Conservation (phyloP, 2,888 invertebrate genomes). For the Podotricha telesiphe region DNA sequence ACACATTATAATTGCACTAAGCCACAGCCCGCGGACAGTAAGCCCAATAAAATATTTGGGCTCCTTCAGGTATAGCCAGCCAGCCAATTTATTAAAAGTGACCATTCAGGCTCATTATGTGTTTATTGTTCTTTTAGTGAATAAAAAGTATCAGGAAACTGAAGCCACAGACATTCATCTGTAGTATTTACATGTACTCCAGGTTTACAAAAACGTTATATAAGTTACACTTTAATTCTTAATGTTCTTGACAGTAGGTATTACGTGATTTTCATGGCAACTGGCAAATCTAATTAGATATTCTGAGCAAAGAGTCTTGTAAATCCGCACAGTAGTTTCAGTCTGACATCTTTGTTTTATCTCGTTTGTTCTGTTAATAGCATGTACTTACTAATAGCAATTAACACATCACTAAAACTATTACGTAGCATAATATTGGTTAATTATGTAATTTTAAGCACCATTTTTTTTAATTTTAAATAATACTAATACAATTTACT, state of each 20-base stretch:
- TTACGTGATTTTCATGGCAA: slow-evolving; percentile 37
- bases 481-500: not conserved
- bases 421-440: slow-evolving; percentile 3
- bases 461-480: too few relatives aligned
- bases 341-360: slow-evolving; percentile 36
- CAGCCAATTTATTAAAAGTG: too few relatives aligned
- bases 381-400: slow-evolving; percentile 21
- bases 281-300: slow-evolving; percentile 37
- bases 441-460: not conserved
- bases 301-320: slow-evolving; percentile 39
- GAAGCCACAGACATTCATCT: not conserved
- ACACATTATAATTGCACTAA: too few relatives aligned
- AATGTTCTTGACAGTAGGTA: slow-evolving; percentile 32
- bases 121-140: not conserved
- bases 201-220: slow-evolving; percentile 3
- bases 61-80: too few relatives aligned
- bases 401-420: slow-evolving; percentile 34
- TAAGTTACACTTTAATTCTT: slow-evolving; percentile 27
- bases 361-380: slow-evolving; percentile 34
- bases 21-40: too few relatives aligned
- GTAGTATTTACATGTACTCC: not conserved
- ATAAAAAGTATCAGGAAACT: too few relatives aligned
- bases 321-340: slow-evolving; percentile 40
- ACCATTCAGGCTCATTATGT: too few relatives aligned
- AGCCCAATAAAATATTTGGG: too few relatives aligned